Base-by-base conservation (phyloP, 2,888 invertebrate genomes). In the Torymus aiolomorphi region DNA sequence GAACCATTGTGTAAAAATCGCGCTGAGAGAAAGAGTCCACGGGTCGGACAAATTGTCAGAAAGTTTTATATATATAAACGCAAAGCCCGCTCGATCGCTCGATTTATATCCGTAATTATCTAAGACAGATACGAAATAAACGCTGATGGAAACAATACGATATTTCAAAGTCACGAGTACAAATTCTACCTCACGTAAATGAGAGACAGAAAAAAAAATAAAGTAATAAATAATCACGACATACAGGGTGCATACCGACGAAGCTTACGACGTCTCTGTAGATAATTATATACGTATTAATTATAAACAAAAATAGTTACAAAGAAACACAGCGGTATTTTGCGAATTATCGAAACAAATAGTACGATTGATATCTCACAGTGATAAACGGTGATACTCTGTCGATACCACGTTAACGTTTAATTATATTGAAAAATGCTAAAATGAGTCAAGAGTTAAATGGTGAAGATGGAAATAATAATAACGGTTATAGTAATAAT, bases 211-310 rank as follows among this genome's bases (percentile, higher is more conserved):
- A 57, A 63, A 76, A 67, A 59, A 52, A 31, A 73, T 51, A 73
- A 56, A 73, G 49, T 67, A 75, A 73, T 8, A 52, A 81, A 76
- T 81, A 76, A 79, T 81, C 86, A 88, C 86, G 85, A 88, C 86
- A 88, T 88, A 90, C 90, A 90, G 89, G 90, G 90, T 90, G 89
- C 88, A 42, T 42, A 87, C 87, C 85, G 85, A 85, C 65, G 71
- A 83, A 84, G 84, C 86, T 87, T 86, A 85, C 83, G 85, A 84
- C 83, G 83, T 86, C 84, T 87, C 84, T 86, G 84, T 85, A 87
- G 82, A 85, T 86, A 85, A 84, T 83, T 84, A 67, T 74, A 81
- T 81, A 83, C 77, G 63, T 81, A 81, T 83, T 82, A 66, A 81
- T 81, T 66, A 65, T 73, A 42, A 42, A 75, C 63, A 63, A 31